Evolutionary conservation across 1,140 invertebrate genomes (phyloP).

Genomic region (Drosophila navojoa): DNA sequence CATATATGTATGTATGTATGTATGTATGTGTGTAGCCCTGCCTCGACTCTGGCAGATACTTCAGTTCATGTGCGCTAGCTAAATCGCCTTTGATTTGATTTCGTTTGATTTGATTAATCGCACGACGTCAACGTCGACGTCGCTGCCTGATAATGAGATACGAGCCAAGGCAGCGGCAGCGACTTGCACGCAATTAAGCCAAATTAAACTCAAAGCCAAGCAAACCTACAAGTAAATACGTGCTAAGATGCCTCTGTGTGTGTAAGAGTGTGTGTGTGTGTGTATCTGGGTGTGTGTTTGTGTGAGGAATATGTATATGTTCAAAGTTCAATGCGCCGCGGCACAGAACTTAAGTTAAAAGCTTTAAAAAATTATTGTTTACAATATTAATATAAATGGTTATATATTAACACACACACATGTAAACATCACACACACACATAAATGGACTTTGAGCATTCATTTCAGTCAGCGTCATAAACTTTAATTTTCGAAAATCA

Average conservation of each 20-base stretch:
- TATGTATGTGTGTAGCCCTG: constrained; percentile 3
- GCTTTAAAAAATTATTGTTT: constrained; percentile 67
- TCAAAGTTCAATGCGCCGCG: constrained; percentile 56
- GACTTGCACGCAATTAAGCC: constrained; percentile 75
- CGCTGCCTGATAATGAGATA: constrained; percentile 73
- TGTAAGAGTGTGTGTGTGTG: background rate
- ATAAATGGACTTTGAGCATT: constrained; percentile 42
- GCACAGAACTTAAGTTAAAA: constrained; percentile 68
- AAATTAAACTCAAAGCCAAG: constrained; percentile 55
- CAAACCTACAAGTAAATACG: constrained; percentile 46
- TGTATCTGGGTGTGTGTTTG: background rate
- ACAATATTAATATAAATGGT: constrained; percentile 76
- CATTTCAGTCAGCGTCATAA: constrained; percentile 83
- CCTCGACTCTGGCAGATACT: constrained; percentile 44
- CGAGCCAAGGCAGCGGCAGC: constrained; percentile 28
- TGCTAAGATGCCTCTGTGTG: constrained; percentile 31
- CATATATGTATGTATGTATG: no score
- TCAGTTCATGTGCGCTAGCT: constrained; percentile 61
- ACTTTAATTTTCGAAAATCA: constrained; percentile 83
- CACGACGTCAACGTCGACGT: constrained; percentile 47
- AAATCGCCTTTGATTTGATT: constrained; percentile 80
- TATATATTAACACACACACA: constrained; percentile 57
- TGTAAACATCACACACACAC: constrained; percentile 12
- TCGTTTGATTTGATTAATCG: constrained; percentile 82
- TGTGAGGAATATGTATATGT: constrained; percentile 10